Conservation (phyloP, 1,140 invertebrate genomes). For the Diorhabda carinulata region DNA sequence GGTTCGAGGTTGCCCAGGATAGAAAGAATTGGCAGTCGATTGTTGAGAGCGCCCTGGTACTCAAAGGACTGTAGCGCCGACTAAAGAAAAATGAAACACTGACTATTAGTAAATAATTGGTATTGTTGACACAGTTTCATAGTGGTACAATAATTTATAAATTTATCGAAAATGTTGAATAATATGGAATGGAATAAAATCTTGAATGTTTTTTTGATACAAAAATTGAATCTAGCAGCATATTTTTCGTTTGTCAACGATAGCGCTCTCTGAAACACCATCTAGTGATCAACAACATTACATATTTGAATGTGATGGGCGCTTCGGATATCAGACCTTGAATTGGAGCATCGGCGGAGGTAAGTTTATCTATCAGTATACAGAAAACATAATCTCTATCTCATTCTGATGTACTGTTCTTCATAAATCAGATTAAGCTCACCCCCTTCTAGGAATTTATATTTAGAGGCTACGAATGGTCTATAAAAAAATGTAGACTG, state of each 20-base stretch:
- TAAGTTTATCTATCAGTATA: not conserved
- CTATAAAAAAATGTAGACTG: too few species aligned
- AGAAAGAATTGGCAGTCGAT: too few species aligned
- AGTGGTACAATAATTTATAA: slow-evolving; percentile 75
- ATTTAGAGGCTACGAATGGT: too few species aligned
- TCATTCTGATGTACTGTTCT: too few species aligned
- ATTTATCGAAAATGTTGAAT: slow-evolving; percentile 66
- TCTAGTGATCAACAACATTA: slow-evolving; percentile 41
- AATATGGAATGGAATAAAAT: slow-evolving; percentile 66
- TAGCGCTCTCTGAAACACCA: slow-evolving; percentile 48
- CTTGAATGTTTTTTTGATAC: slow-evolving; percentile 65
- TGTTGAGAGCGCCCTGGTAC: too few species aligned
- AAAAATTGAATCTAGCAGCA: slow-evolving; percentile 66
- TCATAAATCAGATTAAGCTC: too few species aligned
- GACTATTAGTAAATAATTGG: slow-evolving; percentile 54
- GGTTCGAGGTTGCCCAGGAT: too few species aligned
- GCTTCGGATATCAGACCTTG: slow-evolving; percentile 78
- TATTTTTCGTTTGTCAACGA: slow-evolving; percentile 54
- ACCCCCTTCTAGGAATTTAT: too few species aligned
- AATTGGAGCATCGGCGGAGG: slow-evolving; percentile 60
- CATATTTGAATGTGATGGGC: slow-evolving; percentile 73
- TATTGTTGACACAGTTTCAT: slow-evolving; percentile 73
- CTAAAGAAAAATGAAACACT: slow-evolving; percentile 42
- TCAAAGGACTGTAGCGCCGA: too few species aligned
- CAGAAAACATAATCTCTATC: too few species aligned